phyloP scores from a whole-genome alignment of 2,888 invertebrate genomes.

The Cremastobaeus sp. region DNA sequence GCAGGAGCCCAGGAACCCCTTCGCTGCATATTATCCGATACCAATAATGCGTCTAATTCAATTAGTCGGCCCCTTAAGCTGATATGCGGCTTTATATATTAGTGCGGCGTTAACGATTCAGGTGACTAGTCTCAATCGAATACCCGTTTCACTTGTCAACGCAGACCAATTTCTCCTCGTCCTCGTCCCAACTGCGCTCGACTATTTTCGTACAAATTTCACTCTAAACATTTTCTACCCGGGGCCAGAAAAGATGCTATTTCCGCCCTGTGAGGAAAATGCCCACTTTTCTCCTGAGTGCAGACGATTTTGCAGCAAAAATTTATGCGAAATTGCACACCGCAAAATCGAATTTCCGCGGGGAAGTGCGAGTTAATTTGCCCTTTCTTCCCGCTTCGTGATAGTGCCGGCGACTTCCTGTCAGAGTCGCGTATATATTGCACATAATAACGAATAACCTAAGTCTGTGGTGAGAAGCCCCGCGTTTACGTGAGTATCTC shows the following conservation, averaged over 20 bases:
- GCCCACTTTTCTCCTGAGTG: no score
- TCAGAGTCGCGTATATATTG: constrained; percentile 48
- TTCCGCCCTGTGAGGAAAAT: no score
- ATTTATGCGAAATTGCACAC: no score
- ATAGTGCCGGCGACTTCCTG: constrained; percentile 54
- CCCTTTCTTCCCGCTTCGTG: constrained; percentile 42
- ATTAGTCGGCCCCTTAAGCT: constrained; percentile 76
- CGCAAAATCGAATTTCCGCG: no score
- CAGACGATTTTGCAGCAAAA: no score
- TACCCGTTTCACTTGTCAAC: constrained; percentile 1
- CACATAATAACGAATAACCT: constrained; percentile 63
- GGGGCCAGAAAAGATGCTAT: no score
- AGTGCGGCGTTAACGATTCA: constrained; percentile 68
- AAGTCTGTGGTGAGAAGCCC: constrained; percentile 77
- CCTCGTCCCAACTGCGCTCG: no score
- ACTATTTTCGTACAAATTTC: no score
- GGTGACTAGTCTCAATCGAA: constrained; percentile 56
- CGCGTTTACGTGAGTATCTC: constrained; percentile 71
- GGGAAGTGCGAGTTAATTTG: no score
- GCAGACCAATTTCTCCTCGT: no score
- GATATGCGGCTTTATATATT: constrained; percentile 77
- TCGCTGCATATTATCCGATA: constrained; percentile 78
- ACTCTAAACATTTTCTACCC: no score
- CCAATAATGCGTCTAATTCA: constrained; percentile 78
- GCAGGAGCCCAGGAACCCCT: constrained; percentile 74